Conservation (phyloP, 2,797 vertebrate species). For the Oceanodroma leucorhoa region DNA sequence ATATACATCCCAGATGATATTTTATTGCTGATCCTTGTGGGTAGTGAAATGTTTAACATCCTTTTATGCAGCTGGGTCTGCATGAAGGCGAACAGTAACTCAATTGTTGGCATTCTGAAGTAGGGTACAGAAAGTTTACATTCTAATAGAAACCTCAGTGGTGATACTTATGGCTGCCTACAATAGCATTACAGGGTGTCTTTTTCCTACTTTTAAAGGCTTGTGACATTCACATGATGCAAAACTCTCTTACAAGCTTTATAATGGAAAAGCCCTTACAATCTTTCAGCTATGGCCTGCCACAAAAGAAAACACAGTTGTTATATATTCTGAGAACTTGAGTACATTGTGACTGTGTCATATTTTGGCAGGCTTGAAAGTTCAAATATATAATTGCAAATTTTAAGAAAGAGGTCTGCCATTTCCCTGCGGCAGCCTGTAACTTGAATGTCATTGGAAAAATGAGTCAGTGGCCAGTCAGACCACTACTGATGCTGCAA, state of each 20-base stretch:
- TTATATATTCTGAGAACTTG: neutral
- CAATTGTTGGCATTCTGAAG: neutral
- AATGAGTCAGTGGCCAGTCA: neutral
- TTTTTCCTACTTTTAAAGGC: neutral
- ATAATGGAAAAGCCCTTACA: neutral
- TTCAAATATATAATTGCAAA: neutral
- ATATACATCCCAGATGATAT: neutral
- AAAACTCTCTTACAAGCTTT: neutral
- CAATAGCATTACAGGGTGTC: neutral
- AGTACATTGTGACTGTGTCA: neutral
- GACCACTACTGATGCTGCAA: neutral
- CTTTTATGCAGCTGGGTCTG: neutral
- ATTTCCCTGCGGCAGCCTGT: neutral
- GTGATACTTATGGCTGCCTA: neutral
- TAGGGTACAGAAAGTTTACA: neutral
- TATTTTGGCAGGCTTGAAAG: neutral
- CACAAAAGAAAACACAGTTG: neutral
- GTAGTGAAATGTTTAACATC: neutral
- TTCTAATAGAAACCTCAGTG: neutral
- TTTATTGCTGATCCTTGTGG: neutral
- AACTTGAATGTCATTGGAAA: neutral
- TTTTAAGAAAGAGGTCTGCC: conserved; percentile 3
- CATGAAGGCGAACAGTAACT: neutral
- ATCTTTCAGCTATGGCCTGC: neutral
- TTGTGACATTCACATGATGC: neutral